phyloP scores from a whole-genome alignment of 2,113 vertebrate species.

The Theristicus caerulescens region DNA sequence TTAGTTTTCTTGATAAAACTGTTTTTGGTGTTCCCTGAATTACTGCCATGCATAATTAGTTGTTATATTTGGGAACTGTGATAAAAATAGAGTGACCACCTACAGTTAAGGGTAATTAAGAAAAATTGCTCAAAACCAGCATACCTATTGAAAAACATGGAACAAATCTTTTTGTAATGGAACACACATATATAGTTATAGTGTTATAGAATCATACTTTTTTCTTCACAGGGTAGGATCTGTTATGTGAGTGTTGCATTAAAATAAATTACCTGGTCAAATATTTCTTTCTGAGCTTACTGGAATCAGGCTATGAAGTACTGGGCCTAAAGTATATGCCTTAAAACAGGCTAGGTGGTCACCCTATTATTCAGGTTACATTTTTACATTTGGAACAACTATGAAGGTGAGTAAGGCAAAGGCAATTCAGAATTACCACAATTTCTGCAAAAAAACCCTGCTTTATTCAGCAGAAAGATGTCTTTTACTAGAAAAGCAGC shows the following conservation, averaged over 20 bases:
- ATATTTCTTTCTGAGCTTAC: background rate
- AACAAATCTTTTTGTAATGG: background rate
- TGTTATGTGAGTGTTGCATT: background rate
- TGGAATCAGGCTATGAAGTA: background rate
- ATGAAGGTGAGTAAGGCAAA: conserved; percentile 14
- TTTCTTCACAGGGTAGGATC: background rate
- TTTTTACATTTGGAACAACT: background rate
- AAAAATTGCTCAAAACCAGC: background rate
- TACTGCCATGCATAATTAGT: background rate
- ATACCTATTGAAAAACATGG: background rate
- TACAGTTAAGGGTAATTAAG: background rate
- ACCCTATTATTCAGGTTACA: background rate
- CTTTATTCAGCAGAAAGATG: background rate
- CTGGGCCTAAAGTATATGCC: background rate
- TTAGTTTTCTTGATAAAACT: background rate
- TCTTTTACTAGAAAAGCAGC: background rate
- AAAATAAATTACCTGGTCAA: background rate
- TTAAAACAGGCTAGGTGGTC: background rate
- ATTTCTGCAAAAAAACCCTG: background rate
- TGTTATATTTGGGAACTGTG: background rate
- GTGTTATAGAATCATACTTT: background rate
- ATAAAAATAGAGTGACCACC: background rate
- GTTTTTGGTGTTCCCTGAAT: background rate
- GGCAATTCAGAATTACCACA: background rate
- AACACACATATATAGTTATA: background rate